These are phyloP conservation scores for Thinocorus orbignyianus DNA, from an alignment of 2,113 vertebrate species.

Conservation along the genomic window DNA sequence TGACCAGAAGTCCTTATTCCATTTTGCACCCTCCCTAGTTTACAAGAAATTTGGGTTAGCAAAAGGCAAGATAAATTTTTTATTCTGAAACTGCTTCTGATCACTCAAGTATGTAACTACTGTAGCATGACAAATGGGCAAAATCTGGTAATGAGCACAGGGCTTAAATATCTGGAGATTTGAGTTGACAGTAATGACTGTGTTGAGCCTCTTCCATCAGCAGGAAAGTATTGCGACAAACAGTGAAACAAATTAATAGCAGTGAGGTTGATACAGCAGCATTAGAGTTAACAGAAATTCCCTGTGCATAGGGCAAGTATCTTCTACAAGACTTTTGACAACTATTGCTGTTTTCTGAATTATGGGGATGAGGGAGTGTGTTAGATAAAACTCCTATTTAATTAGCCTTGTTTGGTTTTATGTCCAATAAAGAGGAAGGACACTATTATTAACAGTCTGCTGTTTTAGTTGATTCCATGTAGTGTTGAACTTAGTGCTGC, in stretches of 20 bases:
- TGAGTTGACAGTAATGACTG: background rate
- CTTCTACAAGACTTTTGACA: background rate
- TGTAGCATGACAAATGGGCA: background rate
- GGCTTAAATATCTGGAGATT: conserved; percentile 10
- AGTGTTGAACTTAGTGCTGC: background rate
- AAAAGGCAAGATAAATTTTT: background rate
- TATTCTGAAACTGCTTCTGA: background rate
- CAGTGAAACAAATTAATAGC: background rate
- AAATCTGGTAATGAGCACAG: background rate
- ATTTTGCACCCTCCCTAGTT: background rate
- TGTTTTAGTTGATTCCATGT: background rate
- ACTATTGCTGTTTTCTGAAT: background rate
- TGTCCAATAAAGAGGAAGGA: background rate
- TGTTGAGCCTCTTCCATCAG: background rate
- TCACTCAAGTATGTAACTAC: background rate
- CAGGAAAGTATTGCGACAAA: background rate
- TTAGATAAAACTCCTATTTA: background rate
- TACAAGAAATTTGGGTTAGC: background rate
- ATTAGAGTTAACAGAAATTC: background rate
- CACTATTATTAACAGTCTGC: background rate
- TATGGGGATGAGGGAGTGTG: background rate
- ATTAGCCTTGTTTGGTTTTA: background rate
- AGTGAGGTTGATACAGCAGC: background rate
- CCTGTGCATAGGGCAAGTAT: fast-evolving
- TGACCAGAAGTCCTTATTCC: background rate